Base-by-base conservation (phyloP, 2,888 invertebrate species). In the Heliconius erato region DNA sequence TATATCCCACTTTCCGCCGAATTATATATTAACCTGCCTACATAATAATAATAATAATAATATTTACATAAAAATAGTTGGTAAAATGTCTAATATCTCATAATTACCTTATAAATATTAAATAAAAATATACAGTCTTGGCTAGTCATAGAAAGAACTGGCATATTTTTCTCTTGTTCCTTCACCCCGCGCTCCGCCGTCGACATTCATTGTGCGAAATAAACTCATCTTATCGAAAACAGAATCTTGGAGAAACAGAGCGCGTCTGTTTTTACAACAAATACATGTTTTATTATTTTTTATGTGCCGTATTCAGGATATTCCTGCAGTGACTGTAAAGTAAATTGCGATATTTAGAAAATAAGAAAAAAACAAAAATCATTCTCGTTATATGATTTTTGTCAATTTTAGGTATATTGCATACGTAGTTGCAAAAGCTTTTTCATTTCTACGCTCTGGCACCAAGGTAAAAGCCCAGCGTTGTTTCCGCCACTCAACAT, bases 191-290 rank as follows among this genome's bases (percentile, higher is more conserved):
- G n/a, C n/a, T n/a, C n/a, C n/a, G n/a, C n/a, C n/a, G 82, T 44
- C 80, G 84, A 82, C 84, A 69, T 82, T 84, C 82, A 83, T 84
- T 83, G 80, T 80, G 82, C 80, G 82, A 82, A 83, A 84, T 80
- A 83, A 82, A 82, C 83, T 84, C 79, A 74, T 83, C 80, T 83
- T 83, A 83, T 84, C 82, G 74, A 71, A 78, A 84, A 83, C 80
- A 79, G 69, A 80, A 83, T 84, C 82, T 40, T 68, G 81, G 63
- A 68, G 79, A 79, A 82, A 79, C 72, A 76, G 79, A 79, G 59
- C 19, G 67, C 79, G 28, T 32, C 77, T 71, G 72, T 72, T 74
- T 77, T 79, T 71, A 68, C 19, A 68, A 65, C 44, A 77, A 76
- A 74, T 65, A 32, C 28, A 69, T 28, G 26, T 54, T 79, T 79